Conservation (phyloP, 1,140 invertebrate genomes). For the Drosophila sp. region DNA sequence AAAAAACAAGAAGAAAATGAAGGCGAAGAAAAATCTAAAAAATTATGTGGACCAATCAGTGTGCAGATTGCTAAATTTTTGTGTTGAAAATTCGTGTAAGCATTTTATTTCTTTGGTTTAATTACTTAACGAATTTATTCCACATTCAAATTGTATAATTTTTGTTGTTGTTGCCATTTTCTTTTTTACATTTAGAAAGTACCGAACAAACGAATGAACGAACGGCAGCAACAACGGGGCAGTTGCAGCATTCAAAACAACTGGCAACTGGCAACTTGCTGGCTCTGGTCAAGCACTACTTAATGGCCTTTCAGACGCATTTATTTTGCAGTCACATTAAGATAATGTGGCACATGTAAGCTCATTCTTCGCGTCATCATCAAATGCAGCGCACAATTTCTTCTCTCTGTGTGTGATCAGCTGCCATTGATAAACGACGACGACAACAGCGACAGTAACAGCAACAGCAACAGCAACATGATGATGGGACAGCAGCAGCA, state of each 20-base stretch:
- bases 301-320: slow-evolving; percentile 55
- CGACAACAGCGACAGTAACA: slow-evolving; percentile 41
- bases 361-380: slow-evolving; percentile 60
- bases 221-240: neutral
- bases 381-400: slow-evolving; percentile 65
- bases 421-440: slow-evolving; percentile 72
- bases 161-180: neutral
- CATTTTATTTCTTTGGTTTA: neutral
- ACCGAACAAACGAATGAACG: neutral
- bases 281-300: slow-evolving; percentile 16
- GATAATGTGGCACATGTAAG: slow-evolving; percentile 74
- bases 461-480: slow-evolving; percentile 38
- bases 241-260: slow-evolving; percentile 1
- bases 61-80: neutral
- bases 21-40: neutral
- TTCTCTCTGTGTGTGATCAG: slow-evolving; percentile 44
- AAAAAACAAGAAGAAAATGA: neutral
- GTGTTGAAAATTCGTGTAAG: neutral
- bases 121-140: neutral
- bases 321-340: slow-evolving; percentile 79
- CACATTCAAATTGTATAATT: neutral
- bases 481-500: slow-evolving; percentile 19
- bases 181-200: neutral
- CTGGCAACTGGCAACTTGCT: neutral
- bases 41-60: neutral